Conservation (phyloP, 2,113 vertebrate genomes). For the Grantiella picta region DNA sequence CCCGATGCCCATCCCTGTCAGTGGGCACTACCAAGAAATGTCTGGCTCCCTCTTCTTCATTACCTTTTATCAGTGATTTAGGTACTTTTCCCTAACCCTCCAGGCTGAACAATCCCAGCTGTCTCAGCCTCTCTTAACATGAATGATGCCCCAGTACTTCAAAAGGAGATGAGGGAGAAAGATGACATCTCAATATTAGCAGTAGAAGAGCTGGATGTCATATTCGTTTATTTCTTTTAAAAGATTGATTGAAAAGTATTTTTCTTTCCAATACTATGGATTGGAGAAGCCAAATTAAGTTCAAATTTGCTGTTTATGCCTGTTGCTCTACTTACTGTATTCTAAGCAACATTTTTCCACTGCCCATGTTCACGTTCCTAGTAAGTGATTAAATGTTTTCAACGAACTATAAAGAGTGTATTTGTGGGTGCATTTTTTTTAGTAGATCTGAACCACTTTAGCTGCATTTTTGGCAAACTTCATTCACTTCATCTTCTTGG, state of each 20-base stretch:
- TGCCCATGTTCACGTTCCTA: neutral
- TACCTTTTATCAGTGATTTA: neutral
- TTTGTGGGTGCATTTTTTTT: constrained; percentile 29
- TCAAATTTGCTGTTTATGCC: neutral
- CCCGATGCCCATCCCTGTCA: neutral
- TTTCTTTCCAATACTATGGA: neutral
- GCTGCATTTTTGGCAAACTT: constrained; percentile 76
- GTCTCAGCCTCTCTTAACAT: neutral
- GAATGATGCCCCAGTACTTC: neutral
- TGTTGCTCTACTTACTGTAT: neutral
- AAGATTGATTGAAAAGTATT: neutral
- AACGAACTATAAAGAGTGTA: neutral
- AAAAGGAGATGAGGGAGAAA: neutral
- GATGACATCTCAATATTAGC: neutral
- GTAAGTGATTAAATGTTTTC: constrained; percentile 42
- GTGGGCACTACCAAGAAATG: neutral
- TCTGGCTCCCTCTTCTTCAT: neutral
- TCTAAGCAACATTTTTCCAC: neutral
- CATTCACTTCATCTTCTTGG: constrained; percentile 80
- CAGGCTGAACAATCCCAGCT: neutral
- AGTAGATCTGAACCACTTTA: constrained; percentile 72
- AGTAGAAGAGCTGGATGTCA: neutral
- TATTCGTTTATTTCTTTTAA: neutral
- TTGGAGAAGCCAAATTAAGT: neutral
- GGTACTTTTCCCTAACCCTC: rapidly evolving